Evolutionary conservation across 1,140 invertebrate species (phyloP), one percentile per base, ranked within the genome.

Genomic region (Trissolcus basalis): DNA sequence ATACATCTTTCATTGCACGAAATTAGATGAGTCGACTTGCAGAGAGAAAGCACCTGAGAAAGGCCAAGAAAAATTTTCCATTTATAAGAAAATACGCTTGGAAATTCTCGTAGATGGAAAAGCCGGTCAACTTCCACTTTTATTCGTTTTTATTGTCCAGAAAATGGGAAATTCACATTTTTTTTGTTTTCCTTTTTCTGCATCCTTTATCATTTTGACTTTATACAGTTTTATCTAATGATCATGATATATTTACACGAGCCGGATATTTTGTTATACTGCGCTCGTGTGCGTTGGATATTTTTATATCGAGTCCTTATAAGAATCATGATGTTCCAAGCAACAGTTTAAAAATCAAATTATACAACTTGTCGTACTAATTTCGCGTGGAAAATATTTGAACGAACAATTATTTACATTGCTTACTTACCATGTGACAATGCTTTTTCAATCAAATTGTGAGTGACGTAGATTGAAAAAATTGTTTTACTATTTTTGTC

Each of bases 51-150:
- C 19, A 55, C 44, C 32, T 56, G 53, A 75, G 53, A 63, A 63
- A 19, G 56, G 75, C 71, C 58, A 77, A 64, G 68, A 78, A 59
- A 77, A 76, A 80, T 81, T 84, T 83, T 83, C 74, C 78, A 83
- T 84, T 83, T 83, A 80, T 81, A 82, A 85, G 83, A 85, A 85
- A 85, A 83, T 78, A 84, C 77, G 73, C 59, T 77, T 65, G 67
- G 35, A 77, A 81, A 82, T 83, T 79, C 80, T 73, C 79, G 53
- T 43, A 69, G 78, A 69, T 60, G 53, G 63, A 33, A 58, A 64
- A 39, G 51, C 53, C 15, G 51, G 48, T 48, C 64, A 53, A 54
- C 47, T 51, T 47, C 71, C 32, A 60, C 59, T 41, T 76, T 60
- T 74, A 72, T 81, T 77, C 69, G 68, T 80, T 67, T 72, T 80